These are phyloP conservation scores for Struthio camelus DNA, from an alignment of 2,113 vertebrate species.

Conservation along the genomic window DNA sequence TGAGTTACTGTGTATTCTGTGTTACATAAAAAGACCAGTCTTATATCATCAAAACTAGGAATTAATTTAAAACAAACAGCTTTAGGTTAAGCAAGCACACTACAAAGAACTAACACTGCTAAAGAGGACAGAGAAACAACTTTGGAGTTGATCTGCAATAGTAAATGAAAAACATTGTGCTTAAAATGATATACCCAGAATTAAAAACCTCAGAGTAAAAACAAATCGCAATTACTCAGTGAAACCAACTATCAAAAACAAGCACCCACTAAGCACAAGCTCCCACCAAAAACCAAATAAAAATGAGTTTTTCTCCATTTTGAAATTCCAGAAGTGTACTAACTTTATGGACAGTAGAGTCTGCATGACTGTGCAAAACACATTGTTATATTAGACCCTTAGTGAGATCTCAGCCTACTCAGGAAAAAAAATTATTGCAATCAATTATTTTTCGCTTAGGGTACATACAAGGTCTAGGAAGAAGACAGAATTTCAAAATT, in stretches of 20 bases:
- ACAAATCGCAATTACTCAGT: neutral
- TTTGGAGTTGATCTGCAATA: neutral
- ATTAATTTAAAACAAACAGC: conserved; percentile 12
- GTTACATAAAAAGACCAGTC: neutral
- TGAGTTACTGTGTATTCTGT: neutral
- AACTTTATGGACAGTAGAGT: neutral
- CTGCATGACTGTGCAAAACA: neutral
- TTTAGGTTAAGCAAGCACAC: conserved; percentile 10
- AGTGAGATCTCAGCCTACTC: neutral
- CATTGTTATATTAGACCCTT: neutral
- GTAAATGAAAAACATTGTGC: neutral
- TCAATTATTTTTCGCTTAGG: neutral
- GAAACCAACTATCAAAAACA: neutral
- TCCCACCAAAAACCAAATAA: neutral
- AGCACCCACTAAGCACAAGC: too few relatives aligned
- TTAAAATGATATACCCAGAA: neutral
- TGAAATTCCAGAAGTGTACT: neutral
- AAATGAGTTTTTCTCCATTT: neutral
- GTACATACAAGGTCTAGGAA: neutral
- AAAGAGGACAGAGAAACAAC: neutral
- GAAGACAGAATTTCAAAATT: neutral
- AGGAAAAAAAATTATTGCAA: neutral
- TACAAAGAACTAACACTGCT: neutral
- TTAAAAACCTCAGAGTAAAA: neutral
- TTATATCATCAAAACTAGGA: neutral